Conservation (phyloP, 2,888 invertebrate genomes). For the Doris montereyensis region DNA sequence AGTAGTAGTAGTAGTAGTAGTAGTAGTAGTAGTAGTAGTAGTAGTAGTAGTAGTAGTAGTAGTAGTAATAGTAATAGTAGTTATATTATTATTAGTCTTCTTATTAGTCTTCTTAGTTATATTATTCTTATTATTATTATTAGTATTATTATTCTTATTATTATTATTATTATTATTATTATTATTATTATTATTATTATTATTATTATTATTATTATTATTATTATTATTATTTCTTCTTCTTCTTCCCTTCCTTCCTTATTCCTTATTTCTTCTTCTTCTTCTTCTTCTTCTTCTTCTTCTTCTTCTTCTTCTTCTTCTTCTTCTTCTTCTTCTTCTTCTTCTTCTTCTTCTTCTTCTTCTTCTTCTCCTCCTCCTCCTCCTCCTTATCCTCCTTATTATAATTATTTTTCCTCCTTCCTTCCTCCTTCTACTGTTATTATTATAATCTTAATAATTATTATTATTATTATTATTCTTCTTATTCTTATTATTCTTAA, state of each 20-base stretch:
- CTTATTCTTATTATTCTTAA: too few species aligned
- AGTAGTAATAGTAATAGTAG: neutral
- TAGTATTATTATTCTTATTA: too few species aligned
- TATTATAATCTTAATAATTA: neutral
- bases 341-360: neutral
- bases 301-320: neutral
- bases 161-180: too few species aligned
- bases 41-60: slow-evolving; percentile 30
- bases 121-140: too few species aligned
- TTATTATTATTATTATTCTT: too few species aligned
- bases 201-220: neutral
- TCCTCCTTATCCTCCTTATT: too few species aligned
- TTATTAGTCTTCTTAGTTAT: too few species aligned
- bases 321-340: neutral
- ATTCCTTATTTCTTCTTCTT: neutral
- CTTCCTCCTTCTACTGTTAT: too few species aligned
- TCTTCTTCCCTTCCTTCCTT: neutral
- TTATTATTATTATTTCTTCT: neutral
- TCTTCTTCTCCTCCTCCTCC: too few species aligned
- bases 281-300: neutral
- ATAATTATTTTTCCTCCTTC: too few species aligned
- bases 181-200: too few species aligned
- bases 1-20: neutral
- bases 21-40: slow-evolving; percentile 29
- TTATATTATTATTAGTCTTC: too few species aligned